phyloP scores from a whole-genome alignment of 1,140 invertebrate genomes.

The Zaprionus nigranus region DNA sequence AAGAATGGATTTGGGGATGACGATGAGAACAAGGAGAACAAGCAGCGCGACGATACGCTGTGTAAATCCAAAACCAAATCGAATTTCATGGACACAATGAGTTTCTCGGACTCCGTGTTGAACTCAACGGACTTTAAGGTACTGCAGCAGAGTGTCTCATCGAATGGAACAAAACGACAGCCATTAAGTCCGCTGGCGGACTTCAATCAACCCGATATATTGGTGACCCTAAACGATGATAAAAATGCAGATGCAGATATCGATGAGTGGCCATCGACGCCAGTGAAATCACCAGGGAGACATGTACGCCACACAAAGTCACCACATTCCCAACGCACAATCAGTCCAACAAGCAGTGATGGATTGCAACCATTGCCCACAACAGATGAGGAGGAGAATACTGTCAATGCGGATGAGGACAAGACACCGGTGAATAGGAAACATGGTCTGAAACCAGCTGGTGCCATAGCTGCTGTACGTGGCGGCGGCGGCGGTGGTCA shows the following conservation, averaged over 20 bases:
- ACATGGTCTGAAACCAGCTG: conserved; percentile 14
- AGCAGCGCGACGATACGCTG: conserved; percentile 53
- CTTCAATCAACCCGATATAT: conserved; percentile 40
- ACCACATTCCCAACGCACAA: conserved; percentile 38
- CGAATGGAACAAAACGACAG: conserved; percentile 36
- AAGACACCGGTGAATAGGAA: conserved; percentile 69
- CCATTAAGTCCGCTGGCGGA: conserved; percentile 73
- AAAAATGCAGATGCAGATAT: conserved; percentile 59
- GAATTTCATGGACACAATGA: conserved; percentile 66
- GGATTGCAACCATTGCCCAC: conserved; percentile 53
- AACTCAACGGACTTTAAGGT: conserved; percentile 69
- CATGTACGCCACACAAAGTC: conserved; percentile 59
- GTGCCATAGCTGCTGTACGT: neutral
- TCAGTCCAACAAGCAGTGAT: conserved; percentile 66
- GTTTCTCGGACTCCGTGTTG: conserved; percentile 74
- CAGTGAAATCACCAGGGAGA: conserved; percentile 54
- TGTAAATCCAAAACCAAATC: conserved; percentile 53
- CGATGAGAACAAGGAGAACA: conserved; percentile 57
- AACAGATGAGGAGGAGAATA: conserved; percentile 61
- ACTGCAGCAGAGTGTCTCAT: conserved; percentile 51
- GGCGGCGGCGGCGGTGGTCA: conserved; percentile 34
- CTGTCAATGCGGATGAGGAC: conserved; percentile 42
- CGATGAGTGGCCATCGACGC: conserved; percentile 75
- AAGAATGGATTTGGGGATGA: conserved; percentile 16
- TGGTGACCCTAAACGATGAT: conserved; percentile 43